phyloP scores from a whole-genome alignment of 2,888 invertebrate species.

The Chrysolina oricalcia region DNA sequence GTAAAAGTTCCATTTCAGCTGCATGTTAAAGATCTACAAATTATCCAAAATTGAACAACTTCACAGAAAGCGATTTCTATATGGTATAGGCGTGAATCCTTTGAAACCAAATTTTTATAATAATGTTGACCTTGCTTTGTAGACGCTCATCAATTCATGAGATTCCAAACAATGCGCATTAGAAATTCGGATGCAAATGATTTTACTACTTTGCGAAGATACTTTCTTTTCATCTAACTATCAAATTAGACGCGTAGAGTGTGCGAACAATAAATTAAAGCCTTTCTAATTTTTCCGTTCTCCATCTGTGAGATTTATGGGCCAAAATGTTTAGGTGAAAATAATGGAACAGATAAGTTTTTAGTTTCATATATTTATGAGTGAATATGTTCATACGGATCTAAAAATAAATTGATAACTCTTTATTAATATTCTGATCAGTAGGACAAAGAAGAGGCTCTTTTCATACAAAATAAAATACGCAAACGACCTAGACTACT shows the following conservation, averaged over 20 bases:
- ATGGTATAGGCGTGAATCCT: neutral
- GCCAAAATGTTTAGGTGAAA: neutral
- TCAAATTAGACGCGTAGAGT: constrained; percentile 18
- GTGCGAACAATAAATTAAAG: constrained; percentile 28
- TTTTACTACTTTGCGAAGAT: constrained; percentile 14
- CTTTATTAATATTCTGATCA: no score
- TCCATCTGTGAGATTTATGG: constrained; percentile 26
- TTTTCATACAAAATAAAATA: no score
- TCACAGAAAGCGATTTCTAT: neutral
- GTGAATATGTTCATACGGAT: no score
- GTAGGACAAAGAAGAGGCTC: no score
- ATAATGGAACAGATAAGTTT: neutral
- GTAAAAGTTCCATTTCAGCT: no score
- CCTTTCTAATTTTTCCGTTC: constrained; percentile 34
- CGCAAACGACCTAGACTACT: no score
- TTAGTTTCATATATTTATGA: no score
- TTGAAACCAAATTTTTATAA: neutral
- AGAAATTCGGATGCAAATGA: constrained; percentile 28
- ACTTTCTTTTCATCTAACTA: constrained; percentile 25
- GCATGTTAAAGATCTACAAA: no score
- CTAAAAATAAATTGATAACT: no score
- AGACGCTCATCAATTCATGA: constrained; percentile 2
- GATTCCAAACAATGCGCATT: constrained; percentile 27
- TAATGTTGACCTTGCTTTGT: neutral
- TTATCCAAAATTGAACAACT: no score